phyloP scores from a whole-genome alignment of 2,888 invertebrate species.

The Patella pellucida region DNA sequence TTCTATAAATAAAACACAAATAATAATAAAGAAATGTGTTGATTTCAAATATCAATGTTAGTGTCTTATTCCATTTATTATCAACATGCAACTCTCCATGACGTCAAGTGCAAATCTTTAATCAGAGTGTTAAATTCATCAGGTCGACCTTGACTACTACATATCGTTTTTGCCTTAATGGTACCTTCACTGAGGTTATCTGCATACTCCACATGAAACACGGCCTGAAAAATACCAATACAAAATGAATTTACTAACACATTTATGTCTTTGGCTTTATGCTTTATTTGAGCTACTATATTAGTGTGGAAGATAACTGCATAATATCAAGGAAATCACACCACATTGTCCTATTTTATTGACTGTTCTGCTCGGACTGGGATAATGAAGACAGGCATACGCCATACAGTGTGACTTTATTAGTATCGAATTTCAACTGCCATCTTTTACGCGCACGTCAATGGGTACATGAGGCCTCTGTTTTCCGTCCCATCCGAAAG shows the following conservation, averaged over 20 bases:
- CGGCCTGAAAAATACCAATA: constrained; percentile 35
- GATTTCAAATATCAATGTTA: too few relatives aligned
- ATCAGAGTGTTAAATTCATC: constrained; percentile 39
- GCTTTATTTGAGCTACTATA: constrained; percentile 1
- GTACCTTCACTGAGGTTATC: constrained; percentile 34
- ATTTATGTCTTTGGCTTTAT: too few relatives aligned
- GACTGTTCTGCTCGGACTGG: too few relatives aligned
- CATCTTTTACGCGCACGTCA: too few relatives aligned
- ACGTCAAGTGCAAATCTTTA: constrained; percentile 36
- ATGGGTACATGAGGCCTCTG: too few relatives aligned
- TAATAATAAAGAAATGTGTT: too few relatives aligned
- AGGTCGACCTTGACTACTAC: constrained; percentile 29
- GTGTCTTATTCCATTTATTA: not conserved
- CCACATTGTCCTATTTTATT: not conserved
- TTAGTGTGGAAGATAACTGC: not conserved
- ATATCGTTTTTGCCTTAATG: constrained; percentile 27
- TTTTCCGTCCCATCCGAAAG: too few relatives aligned
- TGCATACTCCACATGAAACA: constrained; percentile 50
- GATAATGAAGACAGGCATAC: too few relatives aligned
- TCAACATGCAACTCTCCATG: constrained; percentile 38
- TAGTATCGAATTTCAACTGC: too few relatives aligned
- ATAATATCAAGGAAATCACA: not conserved
- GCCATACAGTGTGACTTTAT: too few relatives aligned
- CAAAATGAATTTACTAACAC: too few relatives aligned
- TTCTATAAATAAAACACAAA: too few relatives aligned